A percentile compares a stretch with the other conserved stretches of the same genome.
Conservation (phyloP, 2,888 invertebrate species). For the Nudaria mundana region DNA sequence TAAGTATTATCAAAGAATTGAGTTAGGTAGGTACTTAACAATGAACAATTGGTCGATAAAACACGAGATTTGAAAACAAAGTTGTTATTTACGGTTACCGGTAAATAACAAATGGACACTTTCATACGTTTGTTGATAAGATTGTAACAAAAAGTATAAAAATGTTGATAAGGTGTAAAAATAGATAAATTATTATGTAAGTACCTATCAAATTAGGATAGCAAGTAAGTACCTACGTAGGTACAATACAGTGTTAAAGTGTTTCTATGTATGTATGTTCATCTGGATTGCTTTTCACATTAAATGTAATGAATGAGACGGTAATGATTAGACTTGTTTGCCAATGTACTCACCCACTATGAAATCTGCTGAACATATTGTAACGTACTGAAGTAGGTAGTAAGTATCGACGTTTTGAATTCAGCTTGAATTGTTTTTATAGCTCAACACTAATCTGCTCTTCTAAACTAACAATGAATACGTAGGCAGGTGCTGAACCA, state of each 20-base stretch:
- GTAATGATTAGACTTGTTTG: too few species aligned
- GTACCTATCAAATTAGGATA: too few species aligned
- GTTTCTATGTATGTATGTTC: too few species aligned
- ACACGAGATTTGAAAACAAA: slow-evolving; percentile 43
- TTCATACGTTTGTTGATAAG: neutral
- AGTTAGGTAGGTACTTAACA: slow-evolving; percentile 43
- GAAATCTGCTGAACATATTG: too few species aligned
- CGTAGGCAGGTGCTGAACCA: too few species aligned
- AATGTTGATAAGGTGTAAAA: too few species aligned
- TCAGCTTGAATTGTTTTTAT: neutral
- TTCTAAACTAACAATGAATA: neutral
- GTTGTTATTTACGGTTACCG: slow-evolving; percentile 44
- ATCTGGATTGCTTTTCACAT: too few species aligned
- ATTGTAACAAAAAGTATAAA: neutral
- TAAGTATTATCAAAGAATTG: slow-evolving; percentile 31
- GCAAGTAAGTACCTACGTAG: too few species aligned
- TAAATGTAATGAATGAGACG: too few species aligned
- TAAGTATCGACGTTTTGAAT: neutral
- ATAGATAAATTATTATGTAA: too few species aligned
- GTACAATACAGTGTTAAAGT: too few species aligned
- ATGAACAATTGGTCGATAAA: slow-evolving; percentile 55
- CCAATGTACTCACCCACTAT: too few species aligned
- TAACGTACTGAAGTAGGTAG: neutral
- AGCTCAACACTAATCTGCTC: neutral
- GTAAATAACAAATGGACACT: neutral